A percentile compares a stretch with the other conserved stretches of the same genome.
Conservation (phyloP, 2,797 vertebrate species). For the Anniella stebbinsi region DNA sequence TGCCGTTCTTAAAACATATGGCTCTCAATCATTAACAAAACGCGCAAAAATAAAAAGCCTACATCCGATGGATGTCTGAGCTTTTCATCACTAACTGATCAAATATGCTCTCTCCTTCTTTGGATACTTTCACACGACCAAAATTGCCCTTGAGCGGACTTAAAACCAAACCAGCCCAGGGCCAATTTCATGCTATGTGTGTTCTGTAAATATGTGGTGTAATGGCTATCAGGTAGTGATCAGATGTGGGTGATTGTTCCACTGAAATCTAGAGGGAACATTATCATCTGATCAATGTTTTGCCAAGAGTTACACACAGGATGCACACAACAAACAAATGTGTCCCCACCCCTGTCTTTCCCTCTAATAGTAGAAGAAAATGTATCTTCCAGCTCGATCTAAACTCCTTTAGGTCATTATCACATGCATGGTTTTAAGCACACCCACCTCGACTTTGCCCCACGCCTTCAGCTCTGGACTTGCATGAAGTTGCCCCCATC, state of each 20-base stretch:
- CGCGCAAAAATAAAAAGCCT: slow-evolving; percentile 65
- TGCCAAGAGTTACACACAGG: neutral
- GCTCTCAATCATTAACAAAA: slow-evolving; percentile 71
- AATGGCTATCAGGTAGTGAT: neutral
- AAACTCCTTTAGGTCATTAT: neutral
- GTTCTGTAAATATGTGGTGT: slow-evolving; percentile 15
- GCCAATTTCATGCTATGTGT: slow-evolving; percentile 24
- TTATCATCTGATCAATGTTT: neutral
- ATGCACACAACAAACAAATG: neutral
- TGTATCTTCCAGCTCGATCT: neutral
- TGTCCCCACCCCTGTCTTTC: too few relatives aligned
- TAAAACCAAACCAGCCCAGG: slow-evolving; percentile 26
- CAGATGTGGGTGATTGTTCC: neutral
- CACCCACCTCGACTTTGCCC: too few relatives aligned
- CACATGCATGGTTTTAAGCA: too few relatives aligned
- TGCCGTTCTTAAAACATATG: slow-evolving; percentile 73
- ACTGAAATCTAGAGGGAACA: slow-evolving; percentile 1
- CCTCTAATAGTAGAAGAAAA: neutral
- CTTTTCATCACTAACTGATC: slow-evolving; percentile 64
- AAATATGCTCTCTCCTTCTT: slow-evolving; percentile 61
- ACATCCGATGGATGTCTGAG: slow-evolving; percentile 56
- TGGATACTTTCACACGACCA: slow-evolving; percentile 8
- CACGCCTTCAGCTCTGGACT: too few relatives aligned
- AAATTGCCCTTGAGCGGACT: slow-evolving; percentile 16
- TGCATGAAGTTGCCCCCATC: too few relatives aligned